A percentile compares a stretch with the other conserved stretches of the same genome.
These are phyloP conservation scores for Burhinus bistriatus DNA, from an alignment of 2,113 vertebrate species.

Conservation along the genomic window DNA sequence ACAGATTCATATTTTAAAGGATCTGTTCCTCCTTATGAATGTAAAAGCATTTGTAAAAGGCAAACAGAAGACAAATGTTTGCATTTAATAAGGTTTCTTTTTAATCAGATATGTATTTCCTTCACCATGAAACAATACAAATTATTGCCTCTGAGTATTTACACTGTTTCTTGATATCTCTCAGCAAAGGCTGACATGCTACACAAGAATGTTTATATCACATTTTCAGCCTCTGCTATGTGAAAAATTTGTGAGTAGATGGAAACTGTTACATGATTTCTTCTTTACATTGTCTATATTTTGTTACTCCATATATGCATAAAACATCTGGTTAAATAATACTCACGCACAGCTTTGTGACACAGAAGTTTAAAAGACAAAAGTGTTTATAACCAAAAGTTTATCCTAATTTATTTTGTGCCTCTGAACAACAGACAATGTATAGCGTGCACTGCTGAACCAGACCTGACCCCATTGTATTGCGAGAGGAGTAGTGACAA, in stretches of 20 bases:
- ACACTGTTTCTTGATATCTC: neutral
- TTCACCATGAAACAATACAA: neutral
- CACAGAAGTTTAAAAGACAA: neutral
- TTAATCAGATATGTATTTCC: neutral
- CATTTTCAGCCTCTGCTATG: neutral
- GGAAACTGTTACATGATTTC: neutral
- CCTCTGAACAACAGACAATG: neutral
- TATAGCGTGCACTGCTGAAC: neutral
- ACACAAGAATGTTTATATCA: neutral
- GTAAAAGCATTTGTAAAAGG: neutral
- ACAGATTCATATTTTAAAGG: slow-evolving; percentile 2
- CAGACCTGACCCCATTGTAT: neutral
- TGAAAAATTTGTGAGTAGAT: neutral
- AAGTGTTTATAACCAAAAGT: neutral
- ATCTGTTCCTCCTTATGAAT: neutral
- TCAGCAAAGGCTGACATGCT: slow-evolving; percentile 27
- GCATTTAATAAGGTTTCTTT: neutral
- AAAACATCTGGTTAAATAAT: neutral
- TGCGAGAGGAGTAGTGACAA: neutral
- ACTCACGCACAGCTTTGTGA: neutral
- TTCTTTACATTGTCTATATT: neutral
- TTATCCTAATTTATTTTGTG: neutral
- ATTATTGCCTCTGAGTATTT: slow-evolving; percentile 3
- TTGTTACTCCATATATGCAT: neutral
- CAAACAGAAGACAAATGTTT: slow-evolving; percentile 25